Evolutionary conservation across 2,113 vertebrate species (phyloP), one percentile per base, ranked within the genome.

Genomic region (Otis tarda): DNA sequence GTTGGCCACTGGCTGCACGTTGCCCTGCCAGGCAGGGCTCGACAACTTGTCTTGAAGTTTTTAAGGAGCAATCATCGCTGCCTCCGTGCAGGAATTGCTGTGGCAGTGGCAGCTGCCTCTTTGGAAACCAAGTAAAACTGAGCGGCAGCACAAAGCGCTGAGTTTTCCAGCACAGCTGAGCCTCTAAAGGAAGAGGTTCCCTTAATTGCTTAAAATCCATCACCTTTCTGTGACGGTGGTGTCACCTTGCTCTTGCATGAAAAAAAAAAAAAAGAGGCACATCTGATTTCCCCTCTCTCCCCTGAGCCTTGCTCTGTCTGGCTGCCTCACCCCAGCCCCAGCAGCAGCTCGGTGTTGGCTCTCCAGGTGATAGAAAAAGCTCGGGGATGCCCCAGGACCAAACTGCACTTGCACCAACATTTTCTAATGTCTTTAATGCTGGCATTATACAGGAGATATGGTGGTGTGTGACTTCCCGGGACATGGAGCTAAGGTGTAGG

Each of bases 181-280:
- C 19, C 74, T 84, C 69, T 25, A 28, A 35, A 64, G 73, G 39
- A 75, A 73, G 19, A 89, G 2, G 6, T 6, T 96, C 61, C 73
- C 35, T 84, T 95, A 91, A 94, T 71, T 84, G 33, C 65, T 79
- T 45, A 65, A 94, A 95, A 95, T 90, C 63, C 55, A n/a, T 92
- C 85, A 91, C 81, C 2, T 14, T 52, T 68, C 63, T n/a, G 8
- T 24, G 37, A 28, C 0, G 0, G 41, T 16, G 41, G 63, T 64
- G 80, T 95, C 93, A 91, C 77, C 68, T 95, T 87, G 69, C 45
- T 70, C 57, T 60, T 33, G 20, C 19, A 43, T 4, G 6, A 6
- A 31, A 31, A n/a, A 23, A 22, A 60, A 52, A 64, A 59, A n/a
- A 60, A 25, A 37, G 2, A 53, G n/a, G 7, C 53, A 61, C 15